phyloP scores from a whole-genome alignment of 1,140 invertebrate species.

The Belonocnema kinseyi region DNA sequence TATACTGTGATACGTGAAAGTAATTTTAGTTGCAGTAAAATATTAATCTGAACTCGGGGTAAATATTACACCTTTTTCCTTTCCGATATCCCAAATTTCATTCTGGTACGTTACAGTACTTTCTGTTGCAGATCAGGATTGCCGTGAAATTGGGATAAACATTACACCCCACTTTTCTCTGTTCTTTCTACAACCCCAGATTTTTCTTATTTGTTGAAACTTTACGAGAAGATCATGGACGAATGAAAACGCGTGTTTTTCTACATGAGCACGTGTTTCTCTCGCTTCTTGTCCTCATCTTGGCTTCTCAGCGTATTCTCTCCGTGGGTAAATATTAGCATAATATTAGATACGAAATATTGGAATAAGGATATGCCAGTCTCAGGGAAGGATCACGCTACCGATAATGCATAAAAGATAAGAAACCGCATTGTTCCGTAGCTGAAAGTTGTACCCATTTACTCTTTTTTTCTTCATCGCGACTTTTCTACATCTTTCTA shows the following conservation, averaged over 20 bases:
- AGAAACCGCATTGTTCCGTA: conserved; percentile 48
- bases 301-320: not conserved
- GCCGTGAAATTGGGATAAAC: too few relatives aligned
- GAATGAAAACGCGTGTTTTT: conserved; percentile 13
- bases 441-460: conserved; percentile 39
- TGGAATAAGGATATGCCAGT: conserved; percentile 38
- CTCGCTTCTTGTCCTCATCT: not conserved
- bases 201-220: not conserved
- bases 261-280: conserved; percentile 19
- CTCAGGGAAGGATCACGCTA: conserved; percentile 36
- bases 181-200: not conserved
- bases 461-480: not conserved
- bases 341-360: conserved; percentile 69
- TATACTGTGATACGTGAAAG: too few relatives aligned
- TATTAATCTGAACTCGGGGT: too few relatives aligned
- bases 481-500: too few relatives aligned
- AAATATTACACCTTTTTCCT: not conserved
- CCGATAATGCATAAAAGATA: conserved; percentile 69
- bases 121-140: not conserved
- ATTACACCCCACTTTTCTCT: not conserved
- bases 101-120: not conserved
- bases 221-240: not conserved
- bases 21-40: too few relatives aligned
- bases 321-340: conserved; percentile 56
- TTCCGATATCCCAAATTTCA: not conserved